Evolutionary conservation across 2,888 invertebrate species (phyloP), one percentile per base, ranked within the genome.

Genomic region (Parnassius smintheus): DNA sequence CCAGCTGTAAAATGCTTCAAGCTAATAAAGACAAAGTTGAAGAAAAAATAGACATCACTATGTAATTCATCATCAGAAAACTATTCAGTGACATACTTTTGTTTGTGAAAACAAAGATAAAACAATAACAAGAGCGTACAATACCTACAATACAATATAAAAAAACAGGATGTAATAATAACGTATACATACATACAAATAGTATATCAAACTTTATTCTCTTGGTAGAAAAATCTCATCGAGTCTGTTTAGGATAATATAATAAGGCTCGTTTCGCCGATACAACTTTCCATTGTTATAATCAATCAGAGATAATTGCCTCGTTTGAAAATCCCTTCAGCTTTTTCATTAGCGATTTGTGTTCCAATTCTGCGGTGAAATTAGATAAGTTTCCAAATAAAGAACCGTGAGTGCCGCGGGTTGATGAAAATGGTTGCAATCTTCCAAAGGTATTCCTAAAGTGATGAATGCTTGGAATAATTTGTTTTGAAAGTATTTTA

Each of bases 301-400:
- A 57, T 42, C 45, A 58, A 51, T 51, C 51, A 58, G 22, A 51
- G 42, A 44, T 52, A 56, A 56, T 56, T 56, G 41, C 49, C 48
- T 49, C 49, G n/a, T 56, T 48, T 9, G 50, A 22, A 51, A 56
- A 50, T 50, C 58, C 42, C 22, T 22, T 48, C 22, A 13, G 50
- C 4, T n/a, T 51, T 58, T 50, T 51, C 50, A 58, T 58, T 58
- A 58, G 50, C 13, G 50, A 42, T 51, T 58, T 50, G 13, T 49
- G 48, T 13, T 57, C 12, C n/a, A 49, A 13, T 22, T 11, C 18
- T 50, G 22, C 22, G 48, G 44, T 42, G 22, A 57, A 62, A 62
- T 62, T 46, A 57, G 56, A 62, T 57, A 62, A 62, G 52, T 56
- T 62, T 57, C 48, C 41, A 18, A 22, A 50, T 12, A 49, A 51